Base-by-base conservation (phyloP, 2,888 invertebrate species). In the Emmelina monodactyla region DNA sequence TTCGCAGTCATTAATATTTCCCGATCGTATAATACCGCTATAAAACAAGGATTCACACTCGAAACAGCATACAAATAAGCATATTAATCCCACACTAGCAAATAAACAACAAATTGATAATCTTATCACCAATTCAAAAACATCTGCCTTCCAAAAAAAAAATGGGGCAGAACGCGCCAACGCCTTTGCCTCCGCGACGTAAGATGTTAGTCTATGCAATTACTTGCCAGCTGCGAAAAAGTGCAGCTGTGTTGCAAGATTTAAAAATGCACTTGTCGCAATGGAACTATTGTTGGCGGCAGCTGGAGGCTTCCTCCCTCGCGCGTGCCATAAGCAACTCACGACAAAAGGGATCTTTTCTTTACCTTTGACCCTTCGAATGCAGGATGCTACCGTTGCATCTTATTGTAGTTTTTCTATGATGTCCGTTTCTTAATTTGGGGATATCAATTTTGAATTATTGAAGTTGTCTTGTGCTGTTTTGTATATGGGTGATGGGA, bases 181-280 rank as follows among this genome's bases (percentile, higher is more conserved):
- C 13, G 31, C 30, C 15, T 14, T 16, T 15, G 13, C 14, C 9
- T 25, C 25, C 3, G n/a, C 10, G 10, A 10, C 11, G 25, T 6
- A 11, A 25, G 11, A 11, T 11, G 10, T 11, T 4, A 3, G 7
- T 11, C 10, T 11, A 11, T 25, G 25, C 11, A 11, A 7, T 25
- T 15, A 15, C 14, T 31, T 31, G 31, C 15, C 15, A 25, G 25
- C 25, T 25, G 25, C 25, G 11, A n/a, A 25, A 25, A 7, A 9
- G 9, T 10, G 25, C 58, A 57, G 55, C 53, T 59, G 58, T 50
- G 34, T 45, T 43, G 40, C 36, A 32, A 43, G 44, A 47, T 47
- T 50, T 40, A 33, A 47, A 49, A 47, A 38, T 46, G 44, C 52
- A 51, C 51, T 51, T 53, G 52, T 50, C 38, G 45, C 44, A 31